Base-by-base conservation (phyloP, 2,888 invertebrate species). In the Epsilonema sp. region DNA sequence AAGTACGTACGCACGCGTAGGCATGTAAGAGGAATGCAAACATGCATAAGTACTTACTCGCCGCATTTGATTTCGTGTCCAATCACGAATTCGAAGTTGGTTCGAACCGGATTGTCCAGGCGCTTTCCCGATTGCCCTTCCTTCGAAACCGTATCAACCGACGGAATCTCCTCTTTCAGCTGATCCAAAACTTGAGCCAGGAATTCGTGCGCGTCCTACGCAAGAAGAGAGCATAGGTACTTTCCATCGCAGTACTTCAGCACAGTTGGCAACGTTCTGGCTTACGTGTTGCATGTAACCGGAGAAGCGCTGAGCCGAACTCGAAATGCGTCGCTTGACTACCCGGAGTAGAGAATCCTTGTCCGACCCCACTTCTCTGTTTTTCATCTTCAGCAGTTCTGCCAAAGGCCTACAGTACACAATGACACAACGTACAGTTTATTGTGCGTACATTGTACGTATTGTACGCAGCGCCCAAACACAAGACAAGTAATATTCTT, bases 191-290 rank as follows among this genome's bases (percentile, higher is more conserved):
- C 55, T 49, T 65, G 63, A 24, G 57, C 53, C 38, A 66, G 53
- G 49, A 65, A 64, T 52, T 66, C 66, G 53, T 66, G 66, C 23
- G 65, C 66, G 57, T 66, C 66, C 66, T 66, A 51, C 16, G 52
- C 44, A 37, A 39, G 21, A 45, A n/a, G 19, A 5, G 20, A n/a
- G 11, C 39, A 38, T 5, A 38, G 19, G 8, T 11, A 31, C 16
- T 16, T 31, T 16, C 16, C 31, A 31, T 16, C 31, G 8, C 31
- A 8, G 31, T 8, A 8, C 16, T 8, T 16, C 31, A 11, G 31
- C 16, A 8, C 31, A 8, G 11, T 11, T 8, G n/a, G n/a, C n/a
- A n/a, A n/a, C n/a, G n/a, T n/a, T n/a, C n/a, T n/a, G n/a, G n/a
- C n/a, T n/a, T 54, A 64, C 65, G 52, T 65, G 63, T 49, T 64